These are phyloP conservation scores for Agonopterix heracliana DNA, from an alignment of 2,888 invertebrate genomes.

Conservation along the genomic window DNA sequence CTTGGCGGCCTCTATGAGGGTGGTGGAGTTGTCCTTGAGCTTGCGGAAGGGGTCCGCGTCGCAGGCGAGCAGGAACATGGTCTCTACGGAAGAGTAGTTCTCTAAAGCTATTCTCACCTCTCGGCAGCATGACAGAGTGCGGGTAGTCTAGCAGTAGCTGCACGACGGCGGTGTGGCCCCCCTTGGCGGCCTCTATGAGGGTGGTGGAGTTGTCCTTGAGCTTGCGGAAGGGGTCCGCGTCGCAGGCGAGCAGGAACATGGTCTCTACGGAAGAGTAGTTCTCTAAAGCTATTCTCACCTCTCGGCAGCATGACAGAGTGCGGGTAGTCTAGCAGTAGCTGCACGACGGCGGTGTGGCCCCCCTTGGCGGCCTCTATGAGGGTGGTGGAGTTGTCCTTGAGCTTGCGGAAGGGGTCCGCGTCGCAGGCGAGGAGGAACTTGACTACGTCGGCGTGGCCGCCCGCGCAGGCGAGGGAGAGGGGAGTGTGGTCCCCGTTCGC, in stretches of 20 bases:
- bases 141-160: slow-evolving; percentile 96
- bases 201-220: slow-evolving; percentile 99
- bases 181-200: slow-evolving; percentile 98
- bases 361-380: slow-evolving; percentile 99
- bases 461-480: slow-evolving; percentile 95
- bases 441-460: slow-evolving; percentile 95
- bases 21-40: slow-evolving; percentile 97
- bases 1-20: slow-evolving; percentile 99
- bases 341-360: slow-evolving; percentile 96
- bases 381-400: slow-evolving; percentile 99
- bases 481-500: slow-evolving; percentile 98
- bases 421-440: slow-evolving; percentile 93
- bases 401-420: slow-evolving; percentile 96
- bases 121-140: slow-evolving; percentile 86
- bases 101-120: slow-evolving; percentile 39
- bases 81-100: no score
- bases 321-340: slow-evolving; percentile 95
- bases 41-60: slow-evolving; percentile 96
- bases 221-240: slow-evolving; percentile 97
- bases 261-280: no score
- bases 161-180: slow-evolving; percentile 97
- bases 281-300: slow-evolving; percentile 36
- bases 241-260: slow-evolving; percentile 91
- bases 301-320: slow-evolving; percentile 86
- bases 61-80: slow-evolving; percentile 91